Conservation (phyloP, 2,113 vertebrate species). For the Henicopernis longicauda region DNA sequence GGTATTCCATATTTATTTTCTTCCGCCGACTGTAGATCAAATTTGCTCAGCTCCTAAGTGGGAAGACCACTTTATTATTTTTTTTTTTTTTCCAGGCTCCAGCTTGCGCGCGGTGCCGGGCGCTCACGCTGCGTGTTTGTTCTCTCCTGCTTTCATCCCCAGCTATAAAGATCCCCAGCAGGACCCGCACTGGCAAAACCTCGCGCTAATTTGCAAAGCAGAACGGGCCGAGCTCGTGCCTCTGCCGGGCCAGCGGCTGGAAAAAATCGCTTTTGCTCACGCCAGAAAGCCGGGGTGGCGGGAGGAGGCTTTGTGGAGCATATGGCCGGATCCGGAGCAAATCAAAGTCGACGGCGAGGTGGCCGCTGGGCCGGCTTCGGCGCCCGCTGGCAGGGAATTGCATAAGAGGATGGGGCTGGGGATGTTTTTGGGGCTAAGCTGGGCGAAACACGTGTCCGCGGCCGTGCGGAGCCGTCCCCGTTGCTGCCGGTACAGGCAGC, state of each 20-base stretch:
- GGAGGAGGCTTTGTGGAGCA: slow-evolving; percentile 38
- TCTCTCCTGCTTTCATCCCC: slow-evolving; percentile 46
- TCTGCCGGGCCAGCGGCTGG: neutral
- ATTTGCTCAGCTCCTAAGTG: slow-evolving; percentile 32
- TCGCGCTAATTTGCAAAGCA: neutral
- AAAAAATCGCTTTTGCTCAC: neutral
- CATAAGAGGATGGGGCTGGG: slow-evolving; percentile 29
- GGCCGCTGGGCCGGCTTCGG: neutral
- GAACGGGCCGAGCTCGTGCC: neutral
- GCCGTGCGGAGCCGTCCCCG: neutral
- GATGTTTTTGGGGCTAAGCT: slow-evolving; percentile 33
- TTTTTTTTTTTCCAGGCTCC: neutral
- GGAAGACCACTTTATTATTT: neutral
- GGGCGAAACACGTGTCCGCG: neutral
- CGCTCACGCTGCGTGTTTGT: slow-evolving; percentile 22
- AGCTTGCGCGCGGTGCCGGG: neutral
- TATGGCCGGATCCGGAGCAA: neutral
- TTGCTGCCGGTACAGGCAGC: neutral
- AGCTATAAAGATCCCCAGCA: slow-evolving; percentile 28
- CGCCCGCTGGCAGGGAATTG: slow-evolving; percentile 14
- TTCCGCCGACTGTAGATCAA: neutral
- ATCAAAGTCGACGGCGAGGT: neutral
- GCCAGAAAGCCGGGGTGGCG: neutral
- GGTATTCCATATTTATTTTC: slow-evolving; percentile 16
- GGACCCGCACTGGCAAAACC: slow-evolving; percentile 5